phyloP scores from a whole-genome alignment of 2,797 vertebrate genomes.

The Macrochelys suwanniensis region DNA sequence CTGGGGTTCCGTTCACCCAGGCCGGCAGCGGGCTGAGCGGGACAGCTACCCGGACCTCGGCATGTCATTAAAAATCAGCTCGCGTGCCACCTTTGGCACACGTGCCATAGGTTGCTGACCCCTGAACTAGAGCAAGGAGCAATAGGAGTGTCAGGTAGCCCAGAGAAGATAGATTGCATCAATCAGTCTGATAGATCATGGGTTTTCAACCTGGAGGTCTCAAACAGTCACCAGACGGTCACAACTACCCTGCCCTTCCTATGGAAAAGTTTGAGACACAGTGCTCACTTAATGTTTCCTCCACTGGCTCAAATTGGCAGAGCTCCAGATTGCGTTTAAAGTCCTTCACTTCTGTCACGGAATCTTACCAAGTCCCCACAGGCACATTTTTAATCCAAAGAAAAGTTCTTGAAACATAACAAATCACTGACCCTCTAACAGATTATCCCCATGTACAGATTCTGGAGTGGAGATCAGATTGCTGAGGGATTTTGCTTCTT shows the following conservation, averaged over 20 bases:
- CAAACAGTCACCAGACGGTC: neutral
- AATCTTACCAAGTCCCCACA: neutral
- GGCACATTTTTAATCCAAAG: neutral
- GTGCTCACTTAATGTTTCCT: neutral
- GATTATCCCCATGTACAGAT: neutral
- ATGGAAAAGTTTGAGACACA: neutral
- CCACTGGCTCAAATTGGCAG: neutral
- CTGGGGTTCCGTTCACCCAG: no score
- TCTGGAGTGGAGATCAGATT: neutral
- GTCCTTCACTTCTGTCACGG: neutral
- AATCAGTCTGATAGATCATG: fast-evolving
- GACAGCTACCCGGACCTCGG: no score
- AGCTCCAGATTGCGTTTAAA: neutral
- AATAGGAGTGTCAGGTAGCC: neutral
- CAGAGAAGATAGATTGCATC: neutral
- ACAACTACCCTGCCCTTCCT: neutral
- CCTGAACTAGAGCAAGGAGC: neutral
- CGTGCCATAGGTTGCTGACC: no score
- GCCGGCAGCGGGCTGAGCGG: no score
- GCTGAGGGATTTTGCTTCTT: neutral
- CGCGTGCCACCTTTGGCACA: no score
- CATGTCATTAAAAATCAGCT: no score
- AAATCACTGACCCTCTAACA: neutral
- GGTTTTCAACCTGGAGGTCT: neutral
- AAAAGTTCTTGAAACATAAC: neutral